phyloP scores from a whole-genome alignment of 2,113 vertebrate species.

The Eupsittula cactorum region DNA sequence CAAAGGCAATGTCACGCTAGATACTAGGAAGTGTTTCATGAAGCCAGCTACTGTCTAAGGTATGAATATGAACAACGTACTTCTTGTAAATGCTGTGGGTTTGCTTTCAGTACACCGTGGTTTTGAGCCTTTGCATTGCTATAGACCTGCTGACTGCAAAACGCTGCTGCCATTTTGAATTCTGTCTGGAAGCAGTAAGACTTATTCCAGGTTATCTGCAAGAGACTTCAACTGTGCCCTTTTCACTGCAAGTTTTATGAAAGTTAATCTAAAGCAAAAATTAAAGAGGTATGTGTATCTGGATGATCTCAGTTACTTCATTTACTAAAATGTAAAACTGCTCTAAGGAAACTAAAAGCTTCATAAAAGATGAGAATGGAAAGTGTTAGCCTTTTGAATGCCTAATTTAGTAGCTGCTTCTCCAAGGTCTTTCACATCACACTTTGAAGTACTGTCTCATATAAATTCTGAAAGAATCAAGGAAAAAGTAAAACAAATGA shows the following conservation, averaged over 20 bases:
- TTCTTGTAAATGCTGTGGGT: neutral
- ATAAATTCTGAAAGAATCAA: neutral
- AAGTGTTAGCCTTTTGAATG: neutral
- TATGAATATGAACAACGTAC: neutral
- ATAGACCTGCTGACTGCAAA: neutral
- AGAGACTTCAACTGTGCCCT: neutral
- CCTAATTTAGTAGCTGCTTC: neutral
- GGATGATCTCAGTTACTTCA: neutral
- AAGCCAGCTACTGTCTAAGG: neutral
- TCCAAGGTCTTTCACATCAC: neutral
- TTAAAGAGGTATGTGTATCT: neutral
- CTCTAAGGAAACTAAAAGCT: neutral
- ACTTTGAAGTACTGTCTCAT: neutral
- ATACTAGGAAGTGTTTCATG: neutral
- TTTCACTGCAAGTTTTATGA: neutral
- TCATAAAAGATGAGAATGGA: neutral
- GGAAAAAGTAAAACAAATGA: conserved; percentile 26
- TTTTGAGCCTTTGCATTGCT: neutral
- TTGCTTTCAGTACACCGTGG: neutral
- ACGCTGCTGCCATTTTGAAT: neutral
- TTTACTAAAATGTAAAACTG: neutral
- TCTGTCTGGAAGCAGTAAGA: neutral
- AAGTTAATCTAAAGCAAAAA: neutral
- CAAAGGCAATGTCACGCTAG: neutral
- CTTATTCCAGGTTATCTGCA: neutral